Base-by-base conservation (phyloP, 2,888 invertebrate species). In the Parthenolecanium corni region DNA sequence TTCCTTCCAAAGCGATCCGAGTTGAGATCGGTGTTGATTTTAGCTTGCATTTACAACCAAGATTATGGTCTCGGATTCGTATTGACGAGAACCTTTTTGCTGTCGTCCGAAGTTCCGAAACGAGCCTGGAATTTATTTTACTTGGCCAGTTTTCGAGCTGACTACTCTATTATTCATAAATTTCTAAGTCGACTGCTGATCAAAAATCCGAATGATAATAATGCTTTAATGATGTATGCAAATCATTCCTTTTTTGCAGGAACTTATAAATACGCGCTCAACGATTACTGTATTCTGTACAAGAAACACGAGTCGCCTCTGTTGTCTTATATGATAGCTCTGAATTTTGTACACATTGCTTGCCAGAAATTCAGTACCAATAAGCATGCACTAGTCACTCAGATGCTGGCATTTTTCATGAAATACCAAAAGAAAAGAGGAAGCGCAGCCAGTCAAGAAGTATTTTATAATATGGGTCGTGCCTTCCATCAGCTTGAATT, bases 401-500 rank as follows among this genome's bases (percentile, higher is more conserved):
- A 90, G 76, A 83, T 83, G 64, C 73, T 85, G 63, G 80, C 81
- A 2, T 85, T 89, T 70, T 78, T 87, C 68, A 75, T 81, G 38
- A 81, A 80, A 67, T 96, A 96, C 74, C 76, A 82, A 54, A 81
- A 85, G 67, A 72, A 85, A 47, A 78, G 94, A 64, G 85, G 86
- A 51, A 75, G 73, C 47, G 74, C 76, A 46, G 82, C 81, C 64
- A 76, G 81, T 69, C 91, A 94, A 72, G 96, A 96, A 76, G 77
- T 83, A 12, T 81, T 81, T 70, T 95, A 90, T 72, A 95, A 95
- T 72, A 77, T 89, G 66, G 94, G 86, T 1, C 79, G 93, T 68
- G 82, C 86, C 64, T 85, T 87, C 73, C 93, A 94, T 72, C 89
- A 92, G 75, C 76, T 90, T 24, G 87, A 87, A 56, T 76, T 90